Evolutionary conservation across 2,797 vertebrate genomes (phyloP), one percentile per base, ranked within the genome.

Genomic region (Parotocinclus haroldoi): DNA sequence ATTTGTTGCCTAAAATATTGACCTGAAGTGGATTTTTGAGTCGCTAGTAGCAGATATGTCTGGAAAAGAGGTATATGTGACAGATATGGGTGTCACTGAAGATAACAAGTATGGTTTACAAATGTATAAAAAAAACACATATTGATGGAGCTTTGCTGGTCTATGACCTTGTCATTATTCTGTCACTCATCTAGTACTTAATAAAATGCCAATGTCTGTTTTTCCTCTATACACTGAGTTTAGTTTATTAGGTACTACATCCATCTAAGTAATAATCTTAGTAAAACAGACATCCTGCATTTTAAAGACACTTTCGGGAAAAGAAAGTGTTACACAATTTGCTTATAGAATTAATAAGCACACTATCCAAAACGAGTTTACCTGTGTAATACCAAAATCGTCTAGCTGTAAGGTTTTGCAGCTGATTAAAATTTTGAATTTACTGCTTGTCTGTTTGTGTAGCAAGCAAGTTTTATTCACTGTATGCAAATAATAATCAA

Each of bases 1-100:
- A 63, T 70, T 63, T 71, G 54, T 64, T 64, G 46, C 61, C 68
- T 58, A 58, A 58, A 71, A 64, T 64, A 45, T 64, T 64, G 62
- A 64, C 50, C 49, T 52, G 36, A 62, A 61, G 58, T 37, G 40
- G 62, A n/a, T 42, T 36, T 39, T 58, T 7, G 14, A 63, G 60
- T 51, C 16, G 38, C 10, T 16, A 14, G 40, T 37, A 3, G 17
- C 42, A 14, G 11, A 18, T 44, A n/a, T 63, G 42, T 51, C 27
- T 10, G 13, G 11, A 14, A 42, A 60, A 44, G n/a, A 13, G 8
- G 7, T 62, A 12, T 17, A 17, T 49, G 27, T 12, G 27, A 9
- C 58, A 54, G 10, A 39, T 48, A 54, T 16, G 36, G 7, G 3
- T 11, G 37, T 48, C 36, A 27, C 49, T 56, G 39, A 48, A 55